Evolutionary conservation across 2,888 invertebrate genomes (phyloP).

Genomic region (Strigamia maritima): DNA sequence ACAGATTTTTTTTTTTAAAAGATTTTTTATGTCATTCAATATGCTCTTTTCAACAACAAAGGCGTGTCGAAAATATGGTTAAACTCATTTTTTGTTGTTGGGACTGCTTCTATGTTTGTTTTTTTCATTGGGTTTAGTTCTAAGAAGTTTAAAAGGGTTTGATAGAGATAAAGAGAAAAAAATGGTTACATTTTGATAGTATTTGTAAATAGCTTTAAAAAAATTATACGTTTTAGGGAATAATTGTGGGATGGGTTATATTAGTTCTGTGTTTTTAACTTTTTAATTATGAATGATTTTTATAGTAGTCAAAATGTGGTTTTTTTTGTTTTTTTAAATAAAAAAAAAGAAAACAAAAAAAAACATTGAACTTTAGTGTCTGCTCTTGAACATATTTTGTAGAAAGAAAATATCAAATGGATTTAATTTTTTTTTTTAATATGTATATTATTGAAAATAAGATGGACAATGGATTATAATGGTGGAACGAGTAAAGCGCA

Average conservation of each 20-base stretch:
- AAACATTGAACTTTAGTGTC: not conserved
- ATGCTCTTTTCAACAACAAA: not conserved
- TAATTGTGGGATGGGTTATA: not conserved
- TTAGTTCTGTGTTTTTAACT: not conserved
- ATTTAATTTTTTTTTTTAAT: not conserved
- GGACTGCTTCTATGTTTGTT: not conserved
- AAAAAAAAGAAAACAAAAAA: too few species aligned
- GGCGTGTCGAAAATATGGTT: not conserved
- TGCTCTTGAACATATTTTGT: not conserved
- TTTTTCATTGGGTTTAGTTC: not conserved
- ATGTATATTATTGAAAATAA: constrained; percentile 15
- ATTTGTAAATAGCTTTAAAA: constrained; percentile 28
- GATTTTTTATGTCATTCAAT: not conserved
- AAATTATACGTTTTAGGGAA: constrained; percentile 8
- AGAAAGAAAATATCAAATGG: not conserved
- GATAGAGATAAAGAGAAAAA: not conserved
- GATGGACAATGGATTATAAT: constrained; percentile 21
- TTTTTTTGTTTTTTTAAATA: too few species aligned
- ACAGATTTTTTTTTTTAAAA: not conserved
- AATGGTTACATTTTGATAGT: constrained; percentile 8
- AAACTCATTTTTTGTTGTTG: not conserved
- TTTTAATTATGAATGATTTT: not conserved
- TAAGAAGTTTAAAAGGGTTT: not conserved
- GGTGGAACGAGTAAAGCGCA: constrained; percentile 7
- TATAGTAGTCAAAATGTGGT: not conserved